Evolutionary conservation across 2,888 invertebrate species (phyloP), one percentile per base, ranked within the genome.

Genomic region (Zonitis immaculata): DNA sequence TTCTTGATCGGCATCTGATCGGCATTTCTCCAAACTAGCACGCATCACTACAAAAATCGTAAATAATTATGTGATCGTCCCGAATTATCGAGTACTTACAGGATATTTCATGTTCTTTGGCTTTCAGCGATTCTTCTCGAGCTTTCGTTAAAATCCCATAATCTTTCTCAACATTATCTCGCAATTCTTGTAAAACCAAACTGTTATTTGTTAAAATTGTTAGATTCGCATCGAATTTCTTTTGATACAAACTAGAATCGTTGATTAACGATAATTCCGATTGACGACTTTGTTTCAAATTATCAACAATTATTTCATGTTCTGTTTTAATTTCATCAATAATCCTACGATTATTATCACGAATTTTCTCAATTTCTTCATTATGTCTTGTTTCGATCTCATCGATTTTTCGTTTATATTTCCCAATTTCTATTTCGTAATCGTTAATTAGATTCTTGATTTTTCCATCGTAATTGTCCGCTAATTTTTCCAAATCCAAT

Each of bases 211-310:
- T 77, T 8, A 83, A 75, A 58, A 79, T 75, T 14, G 71, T 70
- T 6, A 83, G 71, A 43, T 79, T 72, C 16, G 74, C 73, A 47
- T 78, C 78, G 18, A 84, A 69, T 66, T 80, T 80, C 44, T 77
- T 71, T 0, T 80, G 78, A 60, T 82, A 81, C 3, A 74, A 72
- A 6, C 73, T 73, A 0, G 81, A 77, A 60, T 81, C 80, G 60
- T 77, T 74, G 32, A 82, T 76, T 0, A 82, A 64, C 1, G 73
- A 65, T 52, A 77, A 76, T 63, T 83, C 83, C 54, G 79, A 77
- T 61, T 77, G 77, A 28, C 80, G 79, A 28, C 80, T 78, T 57
- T 79, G 78, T 67, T 82, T 82, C 1, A 84, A 76, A 70, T 82
- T 82, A 48, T 82, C 82, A 69, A 83, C 77, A 22, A 83, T 75